Conservation (phyloP, 2,888 invertebrate species). For the Gonocerus acuteangulatus region DNA sequence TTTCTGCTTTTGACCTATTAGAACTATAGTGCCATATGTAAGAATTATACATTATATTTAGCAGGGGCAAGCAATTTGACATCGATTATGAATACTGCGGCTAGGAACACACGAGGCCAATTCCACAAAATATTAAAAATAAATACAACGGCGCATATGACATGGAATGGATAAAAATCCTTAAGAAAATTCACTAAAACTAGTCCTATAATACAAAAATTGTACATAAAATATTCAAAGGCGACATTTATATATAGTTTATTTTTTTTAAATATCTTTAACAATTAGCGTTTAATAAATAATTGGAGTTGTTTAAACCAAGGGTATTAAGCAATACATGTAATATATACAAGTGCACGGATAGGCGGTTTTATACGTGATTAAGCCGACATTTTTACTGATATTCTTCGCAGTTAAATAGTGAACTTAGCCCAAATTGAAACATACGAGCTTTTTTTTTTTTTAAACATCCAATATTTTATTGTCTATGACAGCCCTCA, state of each 20-base stretch:
- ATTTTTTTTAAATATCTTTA: slow-evolving; percentile 14
- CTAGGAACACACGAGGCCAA: slow-evolving; percentile 6
- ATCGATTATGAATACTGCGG: slow-evolving; percentile 3
- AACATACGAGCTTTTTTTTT: neutral
- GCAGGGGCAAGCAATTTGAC: neutral
- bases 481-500: slow-evolving; percentile 24
- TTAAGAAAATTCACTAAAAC: slow-evolving; percentile 15
- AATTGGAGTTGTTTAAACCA: slow-evolving; percentile 9
- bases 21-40: neutral
- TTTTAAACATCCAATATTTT: slow-evolving; percentile 7
- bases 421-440: slow-evolving; percentile 4
- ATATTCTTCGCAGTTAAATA: neutral
- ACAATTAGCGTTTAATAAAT: slow-evolving; percentile 23
- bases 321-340: slow-evolving; percentile 6
- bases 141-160: slow-evolving; percentile 8
- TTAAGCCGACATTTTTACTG: slow-evolving; percentile 12
- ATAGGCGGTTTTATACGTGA: slow-evolving; percentile 13
- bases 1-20: no score
- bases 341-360: slow-evolving; percentile 14
- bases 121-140: neutral
- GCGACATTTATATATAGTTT: slow-evolving; percentile 32
- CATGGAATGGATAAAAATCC: slow-evolving; percentile 19
- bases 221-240: slow-evolving; percentile 34
- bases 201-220: slow-evolving; percentile 35
- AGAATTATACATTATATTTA: neutral